These are phyloP conservation scores for Phyto melanocephala DNA, from an alignment of 2,888 invertebrate genomes.

Conservation along the genomic window DNA sequence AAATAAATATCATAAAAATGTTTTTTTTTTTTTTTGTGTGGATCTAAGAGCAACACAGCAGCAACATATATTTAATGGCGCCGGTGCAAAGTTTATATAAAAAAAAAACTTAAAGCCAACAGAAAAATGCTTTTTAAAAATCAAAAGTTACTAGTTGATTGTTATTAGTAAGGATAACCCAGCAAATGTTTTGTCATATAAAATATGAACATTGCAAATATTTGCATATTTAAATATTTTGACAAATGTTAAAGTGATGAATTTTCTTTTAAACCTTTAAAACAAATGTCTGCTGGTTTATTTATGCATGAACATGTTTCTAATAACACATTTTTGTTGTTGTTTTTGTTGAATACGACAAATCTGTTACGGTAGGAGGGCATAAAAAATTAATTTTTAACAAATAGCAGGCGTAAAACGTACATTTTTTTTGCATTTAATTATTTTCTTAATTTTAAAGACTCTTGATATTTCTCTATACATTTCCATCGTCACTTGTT, in stretches of 20 bases:
- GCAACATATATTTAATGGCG: constrained; percentile 54
- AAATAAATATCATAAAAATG: constrained; percentile 12
- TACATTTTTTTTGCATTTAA: background rate
- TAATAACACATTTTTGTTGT: background rate
- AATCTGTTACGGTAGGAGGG: constrained; percentile 62
- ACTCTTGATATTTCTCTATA: background rate
- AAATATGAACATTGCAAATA: no score
- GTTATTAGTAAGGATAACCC: background rate
- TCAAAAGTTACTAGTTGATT: constrained; percentile 44
- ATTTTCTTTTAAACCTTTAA: no score
- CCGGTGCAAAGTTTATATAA: constrained; percentile 46
- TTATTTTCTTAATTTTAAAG: constrained; percentile 10
- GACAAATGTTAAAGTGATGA: no score
- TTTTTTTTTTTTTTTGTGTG: no score
- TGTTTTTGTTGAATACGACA: constrained; percentile 5
- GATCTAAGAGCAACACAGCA: background rate
- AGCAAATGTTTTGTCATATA: background rate
- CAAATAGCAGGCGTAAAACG: constrained; percentile 50
- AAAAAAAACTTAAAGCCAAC: background rate
- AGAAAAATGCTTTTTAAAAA: constrained; percentile 18
- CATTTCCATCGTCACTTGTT: background rate
- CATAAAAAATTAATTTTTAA: constrained; percentile 47
- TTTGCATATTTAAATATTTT: no score
- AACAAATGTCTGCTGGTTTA: constrained; percentile 18
- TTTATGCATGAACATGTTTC: background rate